phyloP scores from a whole-genome alignment of 2,113 vertebrate genomes.

The Ariopsis seemanni region DNA sequence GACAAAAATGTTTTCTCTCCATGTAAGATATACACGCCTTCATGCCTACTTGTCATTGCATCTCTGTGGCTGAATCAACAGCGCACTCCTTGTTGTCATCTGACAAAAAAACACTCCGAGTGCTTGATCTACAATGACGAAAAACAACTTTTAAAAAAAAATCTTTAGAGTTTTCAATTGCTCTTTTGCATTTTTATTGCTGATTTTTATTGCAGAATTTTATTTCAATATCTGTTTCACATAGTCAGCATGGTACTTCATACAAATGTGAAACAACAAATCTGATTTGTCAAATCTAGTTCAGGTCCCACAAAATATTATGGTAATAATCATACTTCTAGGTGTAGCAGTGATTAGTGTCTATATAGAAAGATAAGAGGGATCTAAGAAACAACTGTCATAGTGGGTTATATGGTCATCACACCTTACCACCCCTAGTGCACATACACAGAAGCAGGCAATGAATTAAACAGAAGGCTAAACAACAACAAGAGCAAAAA shows the following conservation, averaged over 20 bases:
- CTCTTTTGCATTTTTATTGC: background rate
- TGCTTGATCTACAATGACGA: background rate
- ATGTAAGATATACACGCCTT: background rate
- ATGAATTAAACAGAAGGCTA: background rate
- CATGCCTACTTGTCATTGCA: background rate
- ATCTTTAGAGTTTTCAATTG: background rate
- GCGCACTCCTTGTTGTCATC: background rate
- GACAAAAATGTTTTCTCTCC: background rate
- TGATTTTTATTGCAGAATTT: background rate
- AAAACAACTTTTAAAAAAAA: background rate
- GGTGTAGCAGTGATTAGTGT: too few relatives aligned
- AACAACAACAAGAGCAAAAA: background rate
- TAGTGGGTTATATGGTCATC: background rate
- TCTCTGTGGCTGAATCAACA: background rate
- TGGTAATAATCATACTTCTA: background rate
- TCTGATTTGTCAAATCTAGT: background rate
- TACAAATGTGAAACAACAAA: background rate
- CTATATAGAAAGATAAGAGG: background rate
- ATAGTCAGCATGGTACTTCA: background rate
- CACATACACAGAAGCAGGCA: conserved; percentile 26
- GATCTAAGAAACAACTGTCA: background rate
- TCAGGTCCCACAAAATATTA: background rate
- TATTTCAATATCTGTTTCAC: background rate
- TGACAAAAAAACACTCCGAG: background rate
- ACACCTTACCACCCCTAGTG: background rate